Conservation (phyloP, 2,888 invertebrate species). For the Scaptomyza polygonia region DNA sequence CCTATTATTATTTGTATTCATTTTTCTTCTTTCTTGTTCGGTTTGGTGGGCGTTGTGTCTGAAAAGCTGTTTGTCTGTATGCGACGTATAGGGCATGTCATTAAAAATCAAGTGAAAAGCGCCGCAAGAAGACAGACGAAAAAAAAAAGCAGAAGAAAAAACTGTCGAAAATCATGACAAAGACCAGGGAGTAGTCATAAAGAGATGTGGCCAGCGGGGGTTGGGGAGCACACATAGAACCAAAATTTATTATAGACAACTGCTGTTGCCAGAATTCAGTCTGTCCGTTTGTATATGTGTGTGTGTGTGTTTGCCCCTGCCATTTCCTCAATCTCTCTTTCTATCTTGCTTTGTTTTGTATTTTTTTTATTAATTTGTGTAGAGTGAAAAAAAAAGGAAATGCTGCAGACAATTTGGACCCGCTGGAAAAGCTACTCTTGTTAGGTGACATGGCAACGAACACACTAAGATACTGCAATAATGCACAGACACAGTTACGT, state of each 20-base stretch:
- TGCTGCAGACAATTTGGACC: conserved; percentile 56
- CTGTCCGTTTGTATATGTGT: too few species aligned
- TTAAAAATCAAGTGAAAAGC: conserved; percentile 59
- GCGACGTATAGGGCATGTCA: conserved; percentile 64
- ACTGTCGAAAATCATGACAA: conserved; percentile 66
- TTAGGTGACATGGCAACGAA: conserved; percentile 54
- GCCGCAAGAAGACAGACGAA: conserved; percentile 27
- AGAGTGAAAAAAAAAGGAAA: conserved; percentile 17
- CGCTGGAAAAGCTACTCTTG: conserved; percentile 56
- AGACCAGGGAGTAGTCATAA: conserved; percentile 35
- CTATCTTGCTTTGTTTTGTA: not conserved
- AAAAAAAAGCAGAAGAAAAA: too few species aligned
- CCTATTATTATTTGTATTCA: not conserved
- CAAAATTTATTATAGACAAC: conserved; percentile 74
- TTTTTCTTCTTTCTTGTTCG: not conserved
- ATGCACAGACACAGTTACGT: conserved; percentile 1
- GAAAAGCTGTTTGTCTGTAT: conserved; percentile 32
- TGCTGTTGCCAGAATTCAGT: conserved; percentile 53
- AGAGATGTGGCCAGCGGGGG: not conserved
- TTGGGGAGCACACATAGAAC: not conserved
- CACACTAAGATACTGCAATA: conserved; percentile 10
- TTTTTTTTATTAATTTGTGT: not conserved
- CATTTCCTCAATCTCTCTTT: too few species aligned
- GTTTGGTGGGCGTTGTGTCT: conserved; percentile 48
- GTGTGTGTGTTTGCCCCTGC: conserved; percentile 19